phyloP scores from a whole-genome alignment of 2,113 vertebrate species.

The Ceuthmochares aereus region DNA sequence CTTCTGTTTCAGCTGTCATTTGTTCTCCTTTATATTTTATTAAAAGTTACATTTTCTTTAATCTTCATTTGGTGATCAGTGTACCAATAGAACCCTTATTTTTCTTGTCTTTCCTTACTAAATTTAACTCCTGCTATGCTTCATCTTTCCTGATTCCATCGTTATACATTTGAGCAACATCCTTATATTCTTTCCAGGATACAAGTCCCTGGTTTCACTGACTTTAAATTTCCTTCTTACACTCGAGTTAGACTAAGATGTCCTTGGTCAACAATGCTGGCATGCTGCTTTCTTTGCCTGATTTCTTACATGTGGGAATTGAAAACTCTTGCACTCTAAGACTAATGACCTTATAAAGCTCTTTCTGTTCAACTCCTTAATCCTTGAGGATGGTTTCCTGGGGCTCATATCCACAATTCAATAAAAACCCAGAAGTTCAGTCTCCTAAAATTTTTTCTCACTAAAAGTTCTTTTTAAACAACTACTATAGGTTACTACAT shows the following conservation, averaged over 20 bases:
- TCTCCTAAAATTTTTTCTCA: background rate
- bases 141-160: background rate
- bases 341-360: background rate
- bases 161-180: background rate
- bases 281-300: background rate
- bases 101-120: background rate
- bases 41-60: background rate
- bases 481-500: no score
- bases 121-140: background rate
- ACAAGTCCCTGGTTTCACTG: background rate
- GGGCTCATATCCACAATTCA: background rate
- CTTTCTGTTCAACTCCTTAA: background rate
- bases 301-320: background rate
- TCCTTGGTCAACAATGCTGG: background rate
- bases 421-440: background rate
- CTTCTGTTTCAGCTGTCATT: background rate
- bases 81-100: background rate
- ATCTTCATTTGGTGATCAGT: background rate
- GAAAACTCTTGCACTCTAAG: background rate
- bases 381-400: background rate
- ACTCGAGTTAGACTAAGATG: background rate
- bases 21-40: background rate
- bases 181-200: background rate
- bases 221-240: background rate
- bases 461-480: background rate